phyloP scores from a whole-genome alignment of 2,888 invertebrate species.

The Drosophila mayaguana region DNA sequence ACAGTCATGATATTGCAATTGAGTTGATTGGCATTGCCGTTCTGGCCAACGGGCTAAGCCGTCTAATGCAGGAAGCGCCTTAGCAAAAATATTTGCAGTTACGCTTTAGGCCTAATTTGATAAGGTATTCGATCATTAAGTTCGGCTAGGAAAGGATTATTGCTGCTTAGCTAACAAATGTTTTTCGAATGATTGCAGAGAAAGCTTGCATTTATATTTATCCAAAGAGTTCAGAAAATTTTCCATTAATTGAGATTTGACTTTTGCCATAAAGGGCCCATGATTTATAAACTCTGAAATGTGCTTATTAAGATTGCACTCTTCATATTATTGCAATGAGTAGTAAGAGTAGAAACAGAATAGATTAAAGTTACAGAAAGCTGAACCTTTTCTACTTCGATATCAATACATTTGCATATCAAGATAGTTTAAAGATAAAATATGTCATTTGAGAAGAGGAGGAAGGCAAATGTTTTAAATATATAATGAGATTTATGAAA shows the following conservation, averaged over 20 bases:
- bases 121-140: slow-evolving; percentile 12
- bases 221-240: background rate
- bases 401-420: too few species aligned
- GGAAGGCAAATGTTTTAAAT: too few species aligned
- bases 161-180: background rate
- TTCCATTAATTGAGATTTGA: background rate
- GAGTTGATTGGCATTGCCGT: slow-evolving; percentile 67
- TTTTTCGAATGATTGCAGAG: background rate
- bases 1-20: slow-evolving; percentile 55
- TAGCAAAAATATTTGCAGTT: background rate
- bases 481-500: too few species aligned
- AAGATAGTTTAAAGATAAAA: too few species aligned
- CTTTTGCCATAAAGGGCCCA: background rate
- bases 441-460: too few species aligned
- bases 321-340: too few species aligned
- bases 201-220: background rate
- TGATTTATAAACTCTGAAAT: too few species aligned
- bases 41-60: slow-evolving; percentile 53
- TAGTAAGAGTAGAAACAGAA: too few species aligned
- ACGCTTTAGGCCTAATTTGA: slow-evolving; percentile 30
- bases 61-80: slow-evolving; percentile 43
- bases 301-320: too few species aligned
- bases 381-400: too few species aligned
- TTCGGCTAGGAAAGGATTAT: background rate
- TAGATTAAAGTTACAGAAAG: too few species aligned